A percentile compares a stretch with the other conserved stretches of the same genome.
These are phyloP conservation scores for Rhea americana DNA, from an alignment of 2,113 vertebrate species.

Conservation along the genomic window DNA sequence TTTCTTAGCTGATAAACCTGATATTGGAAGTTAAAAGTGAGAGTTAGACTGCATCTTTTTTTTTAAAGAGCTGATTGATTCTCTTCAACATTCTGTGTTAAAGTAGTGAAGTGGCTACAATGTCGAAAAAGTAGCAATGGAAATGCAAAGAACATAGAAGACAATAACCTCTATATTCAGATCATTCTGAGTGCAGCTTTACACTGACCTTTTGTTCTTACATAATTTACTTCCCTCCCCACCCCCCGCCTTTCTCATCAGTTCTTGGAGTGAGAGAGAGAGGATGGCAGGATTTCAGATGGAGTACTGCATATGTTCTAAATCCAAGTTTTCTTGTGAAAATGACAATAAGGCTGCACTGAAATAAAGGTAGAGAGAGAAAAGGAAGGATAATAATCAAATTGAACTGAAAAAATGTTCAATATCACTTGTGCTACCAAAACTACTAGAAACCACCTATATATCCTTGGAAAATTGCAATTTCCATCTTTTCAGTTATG, in stretches of 20 bases:
- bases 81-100: background rate
- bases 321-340: background rate
- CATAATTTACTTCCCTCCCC: background rate
- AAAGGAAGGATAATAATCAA: background rate
- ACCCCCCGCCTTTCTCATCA: background rate
- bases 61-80: background rate
- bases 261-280: background rate
- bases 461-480: background rate
- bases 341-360: background rate
- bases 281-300: background rate
- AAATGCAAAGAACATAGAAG: background rate
- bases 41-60: background rate
- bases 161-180: background rate
- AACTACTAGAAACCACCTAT: background rate
- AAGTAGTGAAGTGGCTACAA: no score
- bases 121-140: background rate
- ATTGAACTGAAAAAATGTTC: background rate
- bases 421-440: background rate
- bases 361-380: background rate
- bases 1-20: background rate
- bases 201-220: background rate
- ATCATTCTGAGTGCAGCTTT: background rate
- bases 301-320: background rate
- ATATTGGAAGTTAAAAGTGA: background rate
- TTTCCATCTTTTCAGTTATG: background rate